Base-by-base conservation (phyloP, 2,113 vertebrate species). In the Crotophaga sulcirostris region DNA sequence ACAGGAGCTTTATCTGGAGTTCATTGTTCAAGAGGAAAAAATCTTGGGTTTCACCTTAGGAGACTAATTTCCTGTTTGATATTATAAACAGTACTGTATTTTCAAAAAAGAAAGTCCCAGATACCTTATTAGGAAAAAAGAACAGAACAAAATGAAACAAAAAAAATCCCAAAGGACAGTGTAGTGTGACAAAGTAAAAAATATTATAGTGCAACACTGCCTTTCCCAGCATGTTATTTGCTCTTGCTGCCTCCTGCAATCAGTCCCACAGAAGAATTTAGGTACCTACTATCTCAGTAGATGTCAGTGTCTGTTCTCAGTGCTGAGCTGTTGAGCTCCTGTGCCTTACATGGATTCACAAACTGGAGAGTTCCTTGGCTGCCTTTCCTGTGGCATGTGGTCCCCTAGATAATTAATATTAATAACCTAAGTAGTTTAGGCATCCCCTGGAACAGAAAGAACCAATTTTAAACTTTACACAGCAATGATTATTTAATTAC, bases 11-110 rank as follows among this genome's bases (percentile, higher is more conserved):
- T 44, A 68, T 87, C 36, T 80, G 49, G 56, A 78, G 29, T 68
- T 15, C 51, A 74, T 90, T 94, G 82, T 90, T 93, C 26, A 64
- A 67, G 72, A 78, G 51, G 60, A 87, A 95, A 92, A 92, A 90
- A 55, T 93, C 60, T 64, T 78, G 36, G 16, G 58, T 93, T 95
- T 96, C 67, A 87, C 91, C 58, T 86, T 63, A 72, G 68, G 28
- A 70, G 63, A 56, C 19, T 85, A 79, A 80, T 95, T 93, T 96
- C 93, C 95, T 90, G 75, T 79, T 85, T 91, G 44, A 82, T 87
- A 75, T 40, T 44, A 55, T 88, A 56, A 88, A 40, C 31, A 84
- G 31, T 68, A 33, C 9, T 23, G 34, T 64, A 11, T 69, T 87
- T 38, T 77, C 78, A 90, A 67, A 89, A 56, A 91, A 89, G 42